A percentile compares a stretch with the other conserved stretches of the same genome.
These are phyloP conservation scores for Drosophila biarmipes DNA, from an alignment of 1,140 invertebrate species.

Conservation along the genomic window DNA sequence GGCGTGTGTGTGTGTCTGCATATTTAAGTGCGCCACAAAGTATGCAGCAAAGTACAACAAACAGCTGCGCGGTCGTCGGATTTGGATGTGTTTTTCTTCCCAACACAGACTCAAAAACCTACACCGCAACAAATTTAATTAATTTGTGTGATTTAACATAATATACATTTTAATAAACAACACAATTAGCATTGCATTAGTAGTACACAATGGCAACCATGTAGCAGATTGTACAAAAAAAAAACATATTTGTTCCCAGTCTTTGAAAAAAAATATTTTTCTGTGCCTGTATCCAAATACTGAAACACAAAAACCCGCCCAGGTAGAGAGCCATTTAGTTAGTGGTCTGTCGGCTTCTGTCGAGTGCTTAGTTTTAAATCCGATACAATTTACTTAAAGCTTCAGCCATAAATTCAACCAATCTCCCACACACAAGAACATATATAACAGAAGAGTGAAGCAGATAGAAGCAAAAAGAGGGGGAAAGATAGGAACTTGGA, in stretches of 20 bases:
- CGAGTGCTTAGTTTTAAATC: conserved; percentile 69
- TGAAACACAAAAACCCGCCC: background rate
- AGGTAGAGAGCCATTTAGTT: conserved; percentile 65
- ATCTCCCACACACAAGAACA: conserved; percentile 24
- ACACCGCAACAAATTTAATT: conserved; percentile 3
- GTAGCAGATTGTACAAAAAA: background rate
- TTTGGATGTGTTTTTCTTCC: conserved; percentile 49
- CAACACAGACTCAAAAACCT: conserved; percentile 11
- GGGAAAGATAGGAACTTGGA: background rate
- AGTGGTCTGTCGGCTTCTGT: conserved; percentile 52
- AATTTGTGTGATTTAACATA: too few relatives aligned
- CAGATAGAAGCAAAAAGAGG: background rate
- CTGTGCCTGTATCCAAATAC: conserved; percentile 1
- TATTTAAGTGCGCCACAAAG: conserved; percentile 75
- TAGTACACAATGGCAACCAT: background rate
- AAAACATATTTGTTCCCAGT: background rate
- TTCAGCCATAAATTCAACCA: conserved; percentile 56
- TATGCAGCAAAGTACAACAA: conserved; percentile 78
- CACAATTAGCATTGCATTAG: background rate
- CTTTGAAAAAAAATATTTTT: background rate
- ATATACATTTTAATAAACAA: background rate
- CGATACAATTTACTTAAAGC: conserved; percentile 74
- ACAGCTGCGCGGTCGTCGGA: conserved; percentile 55
- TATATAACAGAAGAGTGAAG: background rate
- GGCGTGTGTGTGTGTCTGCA: conserved; percentile 54